Percentiles rank a stretch among this genome's conserved stretches.
Evolutionary conservation across 2,113 vertebrate species (phyloP).

Genomic region (Vombatus ursinus): DNA sequence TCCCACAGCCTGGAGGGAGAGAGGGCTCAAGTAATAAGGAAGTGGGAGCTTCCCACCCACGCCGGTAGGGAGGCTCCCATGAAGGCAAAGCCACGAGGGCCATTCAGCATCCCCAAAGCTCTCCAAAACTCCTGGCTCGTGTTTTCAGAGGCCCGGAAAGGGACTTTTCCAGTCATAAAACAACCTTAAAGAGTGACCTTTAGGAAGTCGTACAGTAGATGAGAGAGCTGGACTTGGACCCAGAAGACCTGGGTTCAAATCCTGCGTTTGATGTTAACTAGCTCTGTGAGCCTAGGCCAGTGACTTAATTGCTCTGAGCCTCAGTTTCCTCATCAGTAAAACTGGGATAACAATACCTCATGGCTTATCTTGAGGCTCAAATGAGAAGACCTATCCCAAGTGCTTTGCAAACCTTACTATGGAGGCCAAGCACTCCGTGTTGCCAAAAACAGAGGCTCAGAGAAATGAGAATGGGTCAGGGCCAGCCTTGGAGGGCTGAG

Average conservation of each 20-base stretch:
- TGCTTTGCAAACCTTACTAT: neutral
- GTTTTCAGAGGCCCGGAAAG: neutral
- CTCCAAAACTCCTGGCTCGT: neutral
- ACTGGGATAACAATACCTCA: neutral
- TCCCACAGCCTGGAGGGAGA: neutral
- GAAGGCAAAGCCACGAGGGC: neutral
- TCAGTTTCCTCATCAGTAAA: neutral
- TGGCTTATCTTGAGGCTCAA: too few relatives aligned
- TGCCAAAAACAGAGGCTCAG: neutral
- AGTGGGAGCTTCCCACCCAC: neutral
- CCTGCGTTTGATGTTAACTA: neutral
- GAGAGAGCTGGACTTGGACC: neutral
- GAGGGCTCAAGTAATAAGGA: neutral
- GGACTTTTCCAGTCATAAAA: neutral
- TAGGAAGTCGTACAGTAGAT: neutral
- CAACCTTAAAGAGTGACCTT: neutral
- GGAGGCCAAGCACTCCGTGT: neutral
- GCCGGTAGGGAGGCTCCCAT: neutral
- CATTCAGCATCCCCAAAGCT: too few relatives aligned
- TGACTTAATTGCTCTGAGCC: neutral
- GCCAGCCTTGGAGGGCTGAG: neutral
- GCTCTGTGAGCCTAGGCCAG: too few relatives aligned
- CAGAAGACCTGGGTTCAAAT: neutral
- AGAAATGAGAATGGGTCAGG: neutral
- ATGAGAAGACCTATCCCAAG: neutral